A percentile compares a stretch with the other conserved stretches of the same genome.
Evolutionary conservation across 2,888 invertebrate species (phyloP).

Genomic region (Andrena hattorfiana): DNA sequence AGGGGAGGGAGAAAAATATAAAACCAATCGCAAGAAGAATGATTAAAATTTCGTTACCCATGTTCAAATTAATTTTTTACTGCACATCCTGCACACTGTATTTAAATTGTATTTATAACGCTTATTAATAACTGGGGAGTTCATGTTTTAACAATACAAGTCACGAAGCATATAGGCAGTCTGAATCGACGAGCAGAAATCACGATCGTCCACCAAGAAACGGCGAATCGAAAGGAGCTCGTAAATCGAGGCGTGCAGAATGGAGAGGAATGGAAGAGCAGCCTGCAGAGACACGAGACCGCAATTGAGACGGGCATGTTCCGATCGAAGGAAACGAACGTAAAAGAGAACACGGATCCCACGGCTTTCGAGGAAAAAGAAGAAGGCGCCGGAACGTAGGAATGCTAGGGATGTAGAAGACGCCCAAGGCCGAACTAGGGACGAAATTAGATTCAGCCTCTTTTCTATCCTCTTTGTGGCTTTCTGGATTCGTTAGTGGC

Average conservation of each 20-base stretch:
- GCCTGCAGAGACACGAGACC: slow-evolving; percentile 9
- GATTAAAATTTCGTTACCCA: no score
- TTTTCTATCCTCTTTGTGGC: slow-evolving; percentile 52
- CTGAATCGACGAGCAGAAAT: background rate
- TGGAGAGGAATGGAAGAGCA: slow-evolving; percentile 14
- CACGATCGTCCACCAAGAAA: background rate
- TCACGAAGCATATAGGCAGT: no score
- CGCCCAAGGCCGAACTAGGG: slow-evolving; percentile 67
- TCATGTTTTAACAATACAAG: background rate
- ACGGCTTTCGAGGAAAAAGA: slow-evolving; percentile 42
- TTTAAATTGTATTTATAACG: no score
- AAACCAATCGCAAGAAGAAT: no score
- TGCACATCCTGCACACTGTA: no score
- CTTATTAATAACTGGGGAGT: background rate
- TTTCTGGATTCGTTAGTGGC: slow-evolving; percentile 22
- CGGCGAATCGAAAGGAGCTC: background rate
- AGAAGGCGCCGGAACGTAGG: slow-evolving; percentile 41
- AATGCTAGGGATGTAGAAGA: slow-evolving; percentile 64
- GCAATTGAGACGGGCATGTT: slow-evolving; percentile 26
- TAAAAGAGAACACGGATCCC: slow-evolving; percentile 19
- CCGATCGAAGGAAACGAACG: slow-evolving; percentile 28
- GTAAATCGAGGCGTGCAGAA: slow-evolving; percentile 13
- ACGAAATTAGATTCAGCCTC: slow-evolving; percentile 68
- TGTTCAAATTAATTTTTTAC: no score
- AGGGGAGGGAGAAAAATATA: no score